Conservation (phyloP, 2,113 vertebrate species). For the Thamnophis sirtalis region DNA sequence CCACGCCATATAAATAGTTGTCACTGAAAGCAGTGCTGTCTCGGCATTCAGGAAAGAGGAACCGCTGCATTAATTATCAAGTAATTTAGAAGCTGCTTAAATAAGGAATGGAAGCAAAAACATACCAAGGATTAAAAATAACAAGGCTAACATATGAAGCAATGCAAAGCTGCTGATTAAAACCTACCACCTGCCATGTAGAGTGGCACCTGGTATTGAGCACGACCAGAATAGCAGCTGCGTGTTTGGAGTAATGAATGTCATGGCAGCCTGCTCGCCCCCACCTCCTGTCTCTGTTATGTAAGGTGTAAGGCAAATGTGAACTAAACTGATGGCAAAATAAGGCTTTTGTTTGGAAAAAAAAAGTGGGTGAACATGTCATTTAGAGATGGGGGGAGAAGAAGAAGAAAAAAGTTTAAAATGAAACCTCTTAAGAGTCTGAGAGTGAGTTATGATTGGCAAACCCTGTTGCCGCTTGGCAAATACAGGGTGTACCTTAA, state of each 20-base stretch:
- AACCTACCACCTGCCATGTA: constrained; percentile 27
- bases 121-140: constrained; percentile 19
- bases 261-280: constrained; percentile 34
- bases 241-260: constrained; percentile 28
- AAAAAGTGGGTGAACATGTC: neutral
- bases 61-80: constrained; percentile 23
- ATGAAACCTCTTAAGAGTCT: neutral
- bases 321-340: constrained; percentile 26
- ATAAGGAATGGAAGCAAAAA: constrained; percentile 6
- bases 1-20: constrained; percentile 39
- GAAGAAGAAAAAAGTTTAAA: neutral
- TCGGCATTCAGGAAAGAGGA: constrained; percentile 21
- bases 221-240: constrained; percentile 36
- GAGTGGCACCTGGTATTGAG: constrained; percentile 27
- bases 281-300: constrained; percentile 3
- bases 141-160: constrained; percentile 19
- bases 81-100: neutral
- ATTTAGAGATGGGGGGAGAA: neutral
- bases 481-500: neutral
- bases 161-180: constrained; percentile 31
- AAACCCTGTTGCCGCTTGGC: neutral
- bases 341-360: neutral
- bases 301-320: constrained; percentile 13
- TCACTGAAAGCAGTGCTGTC: constrained; percentile 26
- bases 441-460: neutral